Evolutionary conservation across 2,797 vertebrate genomes (phyloP), one percentile per base, ranked within the genome.

Genomic region (Periparus ater): DNA sequence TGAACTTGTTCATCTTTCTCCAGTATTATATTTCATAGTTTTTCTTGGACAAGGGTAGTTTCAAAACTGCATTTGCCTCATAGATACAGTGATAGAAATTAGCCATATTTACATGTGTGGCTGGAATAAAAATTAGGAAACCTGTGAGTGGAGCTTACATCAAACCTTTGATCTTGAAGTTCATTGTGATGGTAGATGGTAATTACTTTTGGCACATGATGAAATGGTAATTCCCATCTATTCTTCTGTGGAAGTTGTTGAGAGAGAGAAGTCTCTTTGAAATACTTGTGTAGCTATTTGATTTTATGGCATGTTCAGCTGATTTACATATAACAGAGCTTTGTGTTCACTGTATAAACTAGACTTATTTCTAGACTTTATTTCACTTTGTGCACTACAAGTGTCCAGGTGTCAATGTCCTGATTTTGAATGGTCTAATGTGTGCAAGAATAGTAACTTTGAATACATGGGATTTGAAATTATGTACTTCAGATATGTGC

Each of bases 401-500:
- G 12, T 45, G 53, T 67, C 34, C 26, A 54, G 6, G 6, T 47
- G 13, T 72, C 30, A 60, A 9, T 1, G 5, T 38, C 18, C 13
- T 78, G 34, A 15, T 81, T 63, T 7, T 70, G 25, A 47, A 20
- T 20, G 15, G 17, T 74, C 23, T 55, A 2, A 19, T 19, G 20
- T 4, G 6, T 73, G 22, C 47, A 66, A 32, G 48, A 71, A 38
- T 21, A 74, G 11, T 50, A 81, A 55, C 17, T 53, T 29, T 60
- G 44, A 57, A 38, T 54, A 21, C 0, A 2, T 66, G 12, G 1
- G 2, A 17, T 70, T 40, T 68, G 57, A 72, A 72, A 57, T 77
- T 0, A 66, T 2, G 7, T 27, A 3, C 8, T 54, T 74, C n/a
- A 87, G 10, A 16, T 74, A 1, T 18, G 5, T 51, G 17, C 18